Percentiles rank a stretch among this genome's conserved stretches.
These are phyloP conservation scores for Andrena chrysosceles DNA, from an alignment of 2,888 invertebrate genomes.

Conservation along the genomic window DNA sequence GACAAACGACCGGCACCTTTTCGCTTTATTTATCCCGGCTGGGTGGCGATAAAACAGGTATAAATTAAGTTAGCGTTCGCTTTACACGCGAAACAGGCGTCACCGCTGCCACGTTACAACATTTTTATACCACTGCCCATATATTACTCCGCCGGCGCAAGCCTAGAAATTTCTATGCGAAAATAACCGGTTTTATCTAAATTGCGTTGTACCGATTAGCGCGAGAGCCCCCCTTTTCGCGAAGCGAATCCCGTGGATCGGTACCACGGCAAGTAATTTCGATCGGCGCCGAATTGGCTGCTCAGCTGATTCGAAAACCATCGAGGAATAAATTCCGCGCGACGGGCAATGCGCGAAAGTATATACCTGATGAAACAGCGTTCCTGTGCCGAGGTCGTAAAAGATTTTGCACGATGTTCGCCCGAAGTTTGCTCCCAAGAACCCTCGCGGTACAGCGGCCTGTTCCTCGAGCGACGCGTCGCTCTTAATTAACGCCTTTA, in stretches of 20 bases:
- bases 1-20: conserved; percentile 37
- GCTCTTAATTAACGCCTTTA: conserved; percentile 69
- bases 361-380: background rate
- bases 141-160: conserved; percentile 7
- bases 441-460: background rate
- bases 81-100: conserved; percentile 45
- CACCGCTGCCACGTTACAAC: conserved; percentile 23
- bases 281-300: background rate
- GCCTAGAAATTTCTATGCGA: conserved; percentile 33
- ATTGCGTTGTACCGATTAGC: conserved; percentile 51
- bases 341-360: background rate
- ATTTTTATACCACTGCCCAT: conserved; percentile 27
- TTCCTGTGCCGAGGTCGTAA: background rate
- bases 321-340: conserved; percentile 14
- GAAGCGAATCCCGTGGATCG: background rate
- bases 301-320: conserved; percentile 19
- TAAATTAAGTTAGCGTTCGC: conserved; percentile 45
- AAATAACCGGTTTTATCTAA: conserved; percentile 58
- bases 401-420: background rate
- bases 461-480: conserved; percentile 29
- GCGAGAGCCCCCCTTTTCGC: background rate
- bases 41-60: conserved; percentile 34
- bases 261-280: conserved; percentile 9
- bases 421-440: background rate
- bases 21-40: conserved; percentile 20